Conservation (phyloP, 2,113 vertebrate species). For the Tricholaema leucomelas region DNA sequence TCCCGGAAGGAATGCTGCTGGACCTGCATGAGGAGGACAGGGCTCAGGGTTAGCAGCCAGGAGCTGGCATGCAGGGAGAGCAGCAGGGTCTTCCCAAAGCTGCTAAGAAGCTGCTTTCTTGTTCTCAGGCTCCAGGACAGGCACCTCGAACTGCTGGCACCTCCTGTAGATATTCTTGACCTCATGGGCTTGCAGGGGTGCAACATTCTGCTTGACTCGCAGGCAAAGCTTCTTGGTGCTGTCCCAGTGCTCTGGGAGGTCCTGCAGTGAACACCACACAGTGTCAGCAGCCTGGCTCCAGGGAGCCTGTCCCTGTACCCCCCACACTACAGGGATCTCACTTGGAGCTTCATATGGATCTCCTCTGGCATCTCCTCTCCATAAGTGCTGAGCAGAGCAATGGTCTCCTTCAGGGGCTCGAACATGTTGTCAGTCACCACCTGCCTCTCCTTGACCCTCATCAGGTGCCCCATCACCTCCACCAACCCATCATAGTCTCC, state of each 20-base stretch:
- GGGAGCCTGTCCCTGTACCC: rapidly evolving
- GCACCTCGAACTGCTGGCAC: slow-evolving; percentile 78
- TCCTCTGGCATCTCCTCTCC: slow-evolving; percentile 76
- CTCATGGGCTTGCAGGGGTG: slow-evolving; percentile 74
- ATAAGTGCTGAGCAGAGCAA: slow-evolving; percentile 70
- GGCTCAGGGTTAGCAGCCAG: neutral
- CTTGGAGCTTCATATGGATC: slow-evolving; percentile 69
- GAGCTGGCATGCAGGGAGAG: rapidly evolving
- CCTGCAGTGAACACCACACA: neutral
- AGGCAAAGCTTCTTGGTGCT: slow-evolving; percentile 76
- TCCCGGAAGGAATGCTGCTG: slow-evolving; percentile 72
- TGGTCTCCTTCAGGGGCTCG: slow-evolving; percentile 73
- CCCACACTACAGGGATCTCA: rapidly evolving
- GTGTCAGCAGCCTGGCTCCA: rapidly evolving
- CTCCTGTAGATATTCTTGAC: slow-evolving; percentile 66
- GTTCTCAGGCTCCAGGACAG: rapidly evolving
- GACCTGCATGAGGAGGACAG: neutral
- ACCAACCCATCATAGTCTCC: slow-evolving; percentile 73
- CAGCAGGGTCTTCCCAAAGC: rapidly evolving
- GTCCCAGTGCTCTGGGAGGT: slow-evolving; percentile 77
- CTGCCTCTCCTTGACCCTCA: slow-evolving; percentile 73
- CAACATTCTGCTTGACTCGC: slow-evolving; percentile 64
- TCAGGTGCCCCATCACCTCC: slow-evolving; percentile 72
- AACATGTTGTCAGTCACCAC: slow-evolving; percentile 66
- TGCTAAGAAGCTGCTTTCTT: rapidly evolving